Base-by-base conservation (phyloP, 2,888 invertebrate genomes). In the Perdita meconis region DNA sequence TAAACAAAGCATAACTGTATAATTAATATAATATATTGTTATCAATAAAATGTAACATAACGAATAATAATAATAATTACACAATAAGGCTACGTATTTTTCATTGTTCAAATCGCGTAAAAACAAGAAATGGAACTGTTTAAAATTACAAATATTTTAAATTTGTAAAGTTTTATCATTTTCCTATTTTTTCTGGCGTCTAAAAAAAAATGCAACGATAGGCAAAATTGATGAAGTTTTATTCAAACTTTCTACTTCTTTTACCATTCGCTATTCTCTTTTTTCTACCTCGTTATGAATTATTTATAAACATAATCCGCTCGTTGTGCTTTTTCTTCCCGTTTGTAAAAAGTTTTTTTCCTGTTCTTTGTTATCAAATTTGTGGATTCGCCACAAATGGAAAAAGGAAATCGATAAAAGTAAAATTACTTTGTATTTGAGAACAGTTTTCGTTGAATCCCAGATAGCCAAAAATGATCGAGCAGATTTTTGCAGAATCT, bases 1-100 rank as follows among this genome's bases (percentile, higher is more conserved):
- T 84, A 86, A 88, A 80, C 81, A 83, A 88, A 85, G 84, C 86
- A 87, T 87, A 87, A 86, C 84, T 69, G 67, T 87, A 88, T 86
- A 87, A 90, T 90, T 90, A 89, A 90, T 91, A 88, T 88, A 90
- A 91, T 92, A 90, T 92, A 92, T 91, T 92, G 90, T 89, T 90
- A 90, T 90, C 88, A 89, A 92, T 91, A 91, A 92, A 91, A 89
- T 91, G 87, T 91, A 92, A 92, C 92, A 91, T 91, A 90, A 91
- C 91, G 89, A 75, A 75, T 90, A 91, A 91, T 90, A 91, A 91
- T 88, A 89, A 90, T 91, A 91, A 91, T 90, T 89, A 91, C 88
- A 91, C 84, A 87, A 87, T 90, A 89, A 86, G 81, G 84, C 86
- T 89, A 88, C 83, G 80, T 85, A 85, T 80, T 2, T 81, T 86